Conservation (phyloP, 2,797 vertebrate species). For the Coreius guichenoti region DNA sequence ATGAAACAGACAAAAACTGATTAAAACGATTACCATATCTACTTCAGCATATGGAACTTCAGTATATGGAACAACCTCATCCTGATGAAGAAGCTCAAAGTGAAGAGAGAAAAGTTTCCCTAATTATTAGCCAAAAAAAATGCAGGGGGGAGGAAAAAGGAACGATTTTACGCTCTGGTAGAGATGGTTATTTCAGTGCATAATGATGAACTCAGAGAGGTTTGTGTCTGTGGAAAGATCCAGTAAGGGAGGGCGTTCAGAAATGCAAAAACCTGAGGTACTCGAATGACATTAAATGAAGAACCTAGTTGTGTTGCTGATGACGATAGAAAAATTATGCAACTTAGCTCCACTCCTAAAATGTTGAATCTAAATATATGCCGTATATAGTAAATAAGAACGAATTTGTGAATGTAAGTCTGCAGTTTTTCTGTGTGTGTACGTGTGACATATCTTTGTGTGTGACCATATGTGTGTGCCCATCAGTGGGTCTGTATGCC, state of each 20-base stretch:
- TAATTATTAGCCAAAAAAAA: background rate
- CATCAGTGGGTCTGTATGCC: constrained; percentile 79
- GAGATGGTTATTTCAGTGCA: constrained; percentile 3
- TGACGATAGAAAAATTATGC: background rate
- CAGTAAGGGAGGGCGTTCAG: background rate
- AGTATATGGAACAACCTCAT: background rate
- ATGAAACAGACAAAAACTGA: background rate
- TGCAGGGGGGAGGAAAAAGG: background rate
- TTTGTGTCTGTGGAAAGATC: constrained; percentile 8
- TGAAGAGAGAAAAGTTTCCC: background rate
- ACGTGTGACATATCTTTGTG: constrained; percentile 27
- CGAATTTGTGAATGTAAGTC: constrained; percentile 12
- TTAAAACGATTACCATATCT: background rate
- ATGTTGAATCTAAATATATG: background rate
- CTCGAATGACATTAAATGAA: background rate
- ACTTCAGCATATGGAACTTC: background rate
- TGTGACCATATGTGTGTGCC: constrained; percentile 76
- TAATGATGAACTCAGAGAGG: constrained; percentile 16
- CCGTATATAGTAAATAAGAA: background rate
- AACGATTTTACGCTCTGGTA: background rate
- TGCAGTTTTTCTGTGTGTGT: constrained; percentile 12
- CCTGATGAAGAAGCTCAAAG: background rate
- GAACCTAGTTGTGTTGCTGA: constrained; percentile 10
- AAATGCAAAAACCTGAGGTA: background rate
- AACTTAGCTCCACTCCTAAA: background rate